phyloP scores from a whole-genome alignment of 1,140 invertebrate species.

The Lordiphosa collinella region DNA sequence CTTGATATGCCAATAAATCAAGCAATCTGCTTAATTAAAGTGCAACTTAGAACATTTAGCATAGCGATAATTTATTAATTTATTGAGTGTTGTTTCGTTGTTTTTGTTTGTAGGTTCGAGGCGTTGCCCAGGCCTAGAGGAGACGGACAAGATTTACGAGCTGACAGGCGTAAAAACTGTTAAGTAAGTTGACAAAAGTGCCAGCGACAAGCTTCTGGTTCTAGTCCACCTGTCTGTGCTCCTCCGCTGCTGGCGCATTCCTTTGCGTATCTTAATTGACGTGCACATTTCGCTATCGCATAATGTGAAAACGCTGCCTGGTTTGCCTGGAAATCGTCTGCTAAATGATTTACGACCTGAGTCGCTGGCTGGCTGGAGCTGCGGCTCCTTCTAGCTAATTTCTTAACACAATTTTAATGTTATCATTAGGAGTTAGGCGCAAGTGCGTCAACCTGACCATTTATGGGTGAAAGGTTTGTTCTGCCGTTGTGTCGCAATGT shows the following conservation, averaged over 20 bases:
- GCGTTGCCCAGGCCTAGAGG: too few relatives aligned
- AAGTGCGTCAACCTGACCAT: slow-evolving; percentile 61
- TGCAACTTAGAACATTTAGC: slow-evolving; percentile 79
- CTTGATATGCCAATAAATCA: slow-evolving; percentile 79
- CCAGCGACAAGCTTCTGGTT: slow-evolving; percentile 53
- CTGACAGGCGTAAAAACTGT: slow-evolving; percentile 78
- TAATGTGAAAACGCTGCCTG: slow-evolving; percentile 72
- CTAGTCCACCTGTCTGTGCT: slow-evolving; percentile 64
- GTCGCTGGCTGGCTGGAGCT: slow-evolving; percentile 5
- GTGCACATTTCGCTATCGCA: slow-evolving; percentile 77
- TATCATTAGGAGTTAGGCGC: slow-evolving; percentile 63
- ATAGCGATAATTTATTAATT: slow-evolving; percentile 79
- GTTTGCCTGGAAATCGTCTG: slow-evolving; percentile 39
- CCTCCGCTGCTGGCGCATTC: slow-evolving; percentile 38
- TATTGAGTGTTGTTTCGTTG: slow-evolving; percentile 75
- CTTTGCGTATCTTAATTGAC: slow-evolving; percentile 75
- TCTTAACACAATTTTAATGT: slow-evolving; percentile 78
- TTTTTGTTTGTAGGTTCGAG: not conserved
- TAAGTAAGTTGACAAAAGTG: slow-evolving; percentile 77
- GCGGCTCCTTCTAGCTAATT: slow-evolving; percentile 51
- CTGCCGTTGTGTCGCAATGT: slow-evolving; percentile 33
- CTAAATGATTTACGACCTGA: slow-evolving; percentile 66
- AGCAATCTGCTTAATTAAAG: slow-evolving; percentile 80
- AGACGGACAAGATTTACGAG: slow-evolving; percentile 62
- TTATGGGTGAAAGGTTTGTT: slow-evolving; percentile 65